Conservation (phyloP, 2,888 invertebrate species). For the Aphodius granarius region DNA sequence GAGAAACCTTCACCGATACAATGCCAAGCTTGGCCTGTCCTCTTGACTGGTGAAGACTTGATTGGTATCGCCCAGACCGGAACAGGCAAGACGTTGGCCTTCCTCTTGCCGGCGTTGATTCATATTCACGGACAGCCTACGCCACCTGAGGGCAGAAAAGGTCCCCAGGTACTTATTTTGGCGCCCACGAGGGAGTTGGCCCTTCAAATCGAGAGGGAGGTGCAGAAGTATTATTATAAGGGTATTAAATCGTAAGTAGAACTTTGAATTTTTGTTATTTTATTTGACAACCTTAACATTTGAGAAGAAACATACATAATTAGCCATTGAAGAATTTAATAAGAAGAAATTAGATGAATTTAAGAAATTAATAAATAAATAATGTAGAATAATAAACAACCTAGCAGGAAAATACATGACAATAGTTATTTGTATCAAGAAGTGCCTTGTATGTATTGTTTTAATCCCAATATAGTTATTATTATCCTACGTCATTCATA, state of each 20-base stretch:
- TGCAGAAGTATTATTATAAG: slow-evolving; percentile 83
- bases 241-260: slow-evolving; percentile 76
- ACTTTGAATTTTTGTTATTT: neutral
- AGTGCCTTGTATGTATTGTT: no score
- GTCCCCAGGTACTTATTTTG: slow-evolving; percentile 85
- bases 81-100: slow-evolving; percentile 91
- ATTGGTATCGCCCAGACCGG: slow-evolving; percentile 97
- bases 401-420: no score
- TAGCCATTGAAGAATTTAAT: no score
- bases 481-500: no score
- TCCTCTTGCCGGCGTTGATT: slow-evolving; percentile 88
- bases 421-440: no score
- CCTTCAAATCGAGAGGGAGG: slow-evolving; percentile 89
- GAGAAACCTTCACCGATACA: slow-evolving; percentile 87
- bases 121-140: slow-evolving; percentile 85
- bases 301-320: no score
- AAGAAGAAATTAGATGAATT: no score
- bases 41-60: slow-evolving; percentile 87
- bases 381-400: no score
- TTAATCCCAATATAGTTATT: no score
- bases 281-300: no score
- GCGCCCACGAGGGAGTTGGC: slow-evolving; percentile 94
- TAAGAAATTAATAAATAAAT: no score
- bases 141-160: slow-evolving; percentile 71
- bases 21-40: slow-evolving; percentile 91